Base-by-base conservation (phyloP, 2,113 vertebrate species). In the Paradoxurus hermaphroditus region DNA sequence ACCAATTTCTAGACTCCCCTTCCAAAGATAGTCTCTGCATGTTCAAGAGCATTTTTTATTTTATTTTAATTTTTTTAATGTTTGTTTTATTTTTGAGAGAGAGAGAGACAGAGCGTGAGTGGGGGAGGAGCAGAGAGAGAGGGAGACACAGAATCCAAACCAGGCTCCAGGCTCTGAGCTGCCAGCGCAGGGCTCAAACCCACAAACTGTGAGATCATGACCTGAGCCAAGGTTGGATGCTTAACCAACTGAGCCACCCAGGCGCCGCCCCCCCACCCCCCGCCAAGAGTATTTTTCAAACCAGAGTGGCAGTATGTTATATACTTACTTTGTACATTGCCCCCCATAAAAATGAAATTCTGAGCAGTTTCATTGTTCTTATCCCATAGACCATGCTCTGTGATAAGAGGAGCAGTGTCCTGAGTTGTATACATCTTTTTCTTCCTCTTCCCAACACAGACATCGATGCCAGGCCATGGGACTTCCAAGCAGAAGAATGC, bases 401-500 rank as follows among this genome's bases (percentile, higher is more conserved):
- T 78, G 44, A 56, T 77, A 77, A 88, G 34, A 41, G 29, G 65
- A 73, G 10, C 25, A 3, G 27, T 36, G 25, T 46, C 88, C 73
- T 68, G 25, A 49, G 6, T 44, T 65, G 19, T 34, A 1, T 23
- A 10, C 27, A 7, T 77, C 21, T 68, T 96, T 56, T 59, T 83
- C 56, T 84, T 73, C 53, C 31, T 77, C 81, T 70, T 68, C 13
- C 3, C 62, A 0, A 92, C 0, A 44, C 31, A 99, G 99, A 99
- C 86, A 99, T 99, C 0, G 99, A 99, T 16, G 99, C 99, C 0
- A 99, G 99, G 31, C 99, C 99, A 0, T 99, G 99, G 99, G 99
- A 99, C 98, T 99, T 99, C 99, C 99, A 99, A 98, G 99, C 99
- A 0, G 99, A 99, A 98, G 99, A 99, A 92, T 99, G 99, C 83